Percentiles rank a stretch among this genome's conserved stretches.
Conservation (phyloP, 2,797 vertebrate species). For the Myotis planiceps region DNA sequence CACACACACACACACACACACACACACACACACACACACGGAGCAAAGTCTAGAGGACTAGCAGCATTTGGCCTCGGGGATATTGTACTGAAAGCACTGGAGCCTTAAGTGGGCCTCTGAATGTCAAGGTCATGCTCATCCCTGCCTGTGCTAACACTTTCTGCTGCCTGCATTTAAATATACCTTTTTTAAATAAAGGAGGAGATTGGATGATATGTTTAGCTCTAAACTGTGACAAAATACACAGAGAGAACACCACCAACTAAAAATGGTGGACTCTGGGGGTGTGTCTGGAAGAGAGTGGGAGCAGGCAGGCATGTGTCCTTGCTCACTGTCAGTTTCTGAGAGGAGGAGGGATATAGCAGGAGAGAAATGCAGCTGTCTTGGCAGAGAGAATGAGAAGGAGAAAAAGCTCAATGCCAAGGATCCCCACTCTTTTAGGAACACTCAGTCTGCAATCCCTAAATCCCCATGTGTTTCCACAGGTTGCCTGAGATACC, state of each 20-base stretch:
- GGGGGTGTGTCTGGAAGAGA: not conserved
- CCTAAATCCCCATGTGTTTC: not conserved
- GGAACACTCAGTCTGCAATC: not conserved
- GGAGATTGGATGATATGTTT: not conserved
- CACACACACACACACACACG: not conserved
- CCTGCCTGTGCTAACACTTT: not conserved
- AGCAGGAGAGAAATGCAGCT: not conserved
- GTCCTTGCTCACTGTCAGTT: not conserved
- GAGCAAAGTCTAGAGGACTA: not conserved
- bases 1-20: not conserved
- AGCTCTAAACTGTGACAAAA: not conserved
- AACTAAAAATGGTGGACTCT: not conserved
- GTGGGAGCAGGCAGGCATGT: not conserved
- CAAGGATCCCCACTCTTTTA: not conserved
- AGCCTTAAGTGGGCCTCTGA: not conserved
- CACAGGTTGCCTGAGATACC: not conserved
- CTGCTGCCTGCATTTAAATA: not conserved
- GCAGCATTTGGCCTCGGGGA: not conserved
- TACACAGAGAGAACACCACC: not conserved
- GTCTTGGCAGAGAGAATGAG: not conserved
- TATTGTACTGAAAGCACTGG: not conserved
- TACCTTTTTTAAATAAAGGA: not conserved
- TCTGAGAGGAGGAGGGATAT: not conserved
- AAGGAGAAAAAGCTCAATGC: not conserved
- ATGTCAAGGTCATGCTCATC: not conserved